Base-by-base conservation (phyloP, 2,797 vertebrate genomes). In the Leptatherina wallacei region DNA sequence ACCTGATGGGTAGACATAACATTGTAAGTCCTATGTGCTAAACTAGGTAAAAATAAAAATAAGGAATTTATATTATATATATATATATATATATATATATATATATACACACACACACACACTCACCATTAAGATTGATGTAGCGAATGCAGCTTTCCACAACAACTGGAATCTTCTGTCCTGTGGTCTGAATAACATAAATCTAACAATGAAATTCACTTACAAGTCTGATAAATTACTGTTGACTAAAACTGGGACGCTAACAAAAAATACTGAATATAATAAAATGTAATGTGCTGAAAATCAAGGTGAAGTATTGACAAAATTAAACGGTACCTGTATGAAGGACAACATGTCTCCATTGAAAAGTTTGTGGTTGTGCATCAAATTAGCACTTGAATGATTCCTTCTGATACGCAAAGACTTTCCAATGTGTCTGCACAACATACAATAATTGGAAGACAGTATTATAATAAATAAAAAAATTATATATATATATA, bases 121-220 rank as follows among this genome's bases (percentile, higher is more conserved):
- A 57, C 94, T 94, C 88, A 97, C 96, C 97, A 0, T 96, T 92
- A 59, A 97, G 93, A 85, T 96, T 97, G 69, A 97, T 97, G 73
- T 94, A 98, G 14, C 95, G 93, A 81, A 97, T 90, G 67, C 97
- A 98, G 73, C 96, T 97, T 87, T 96, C 93, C 71, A 97, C 96
- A 66, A 98, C 94, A 38, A 93, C 36, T 24, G 97, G 97, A 82
- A 98, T 93, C 1, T 93, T 89, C 72, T 96, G 94, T 78, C 95
- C 95, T 0, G 96, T 96, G 38, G 91, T 95, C 96, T 97, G 85
- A 61, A 70, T 11, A 3, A 56, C 79, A 69, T 0, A 69, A 27
- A 57, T 5, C 16, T 7, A 57, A 3, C 24, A 14, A 38, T 1
- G 8, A 3, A 20, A 35, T 36, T 36, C 11, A n/a, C 5, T 3